These are phyloP conservation scores for Syngnathus rostellatus DNA, from an alignment of 2,797 vertebrate genomes.

Conservation along the genomic window DNA sequence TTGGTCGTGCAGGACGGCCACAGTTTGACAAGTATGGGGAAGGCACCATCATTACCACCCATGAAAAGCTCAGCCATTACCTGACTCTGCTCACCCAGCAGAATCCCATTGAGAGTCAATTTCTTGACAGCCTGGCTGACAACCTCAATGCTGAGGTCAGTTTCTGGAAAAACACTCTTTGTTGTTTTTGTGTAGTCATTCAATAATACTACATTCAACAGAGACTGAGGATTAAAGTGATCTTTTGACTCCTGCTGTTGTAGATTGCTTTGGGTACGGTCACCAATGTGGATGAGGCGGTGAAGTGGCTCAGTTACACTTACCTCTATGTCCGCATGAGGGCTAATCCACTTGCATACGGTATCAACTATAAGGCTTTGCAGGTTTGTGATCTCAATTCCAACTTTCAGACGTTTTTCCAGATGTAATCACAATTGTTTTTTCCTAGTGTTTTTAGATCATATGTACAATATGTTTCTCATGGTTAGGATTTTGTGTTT, in stretches of 20 bases:
- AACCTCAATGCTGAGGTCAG: constrained; percentile 95
- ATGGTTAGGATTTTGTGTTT: not conserved
- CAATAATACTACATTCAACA: constrained; percentile 9
- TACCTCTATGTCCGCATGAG: constrained; percentile 97
- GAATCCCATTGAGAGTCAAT: constrained; percentile 98
- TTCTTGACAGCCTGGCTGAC: constrained; percentile 88
- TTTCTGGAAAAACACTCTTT: not conserved
- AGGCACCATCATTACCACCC: constrained; percentile 91
- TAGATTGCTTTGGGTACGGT: constrained; percentile 92
- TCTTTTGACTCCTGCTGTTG: constrained; percentile 22
- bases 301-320: constrained; percentile 98
- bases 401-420: not conserved
- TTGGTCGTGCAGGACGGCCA: constrained; percentile 90
- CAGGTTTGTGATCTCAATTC: constrained; percentile 65
- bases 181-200: not conserved
- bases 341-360: constrained; percentile 93
- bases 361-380: constrained; percentile 91
- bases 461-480: no score
- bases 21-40: constrained; percentile 96
- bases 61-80: constrained; percentile 97
- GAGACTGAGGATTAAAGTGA: constrained; percentile 7
- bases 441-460: no score
- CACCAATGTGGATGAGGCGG: constrained; percentile 95
- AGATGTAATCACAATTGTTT: no score
- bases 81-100: constrained; percentile 94